phyloP scores from a whole-genome alignment of 2,888 invertebrate genomes.

The Strigamia transsilvanica region DNA sequence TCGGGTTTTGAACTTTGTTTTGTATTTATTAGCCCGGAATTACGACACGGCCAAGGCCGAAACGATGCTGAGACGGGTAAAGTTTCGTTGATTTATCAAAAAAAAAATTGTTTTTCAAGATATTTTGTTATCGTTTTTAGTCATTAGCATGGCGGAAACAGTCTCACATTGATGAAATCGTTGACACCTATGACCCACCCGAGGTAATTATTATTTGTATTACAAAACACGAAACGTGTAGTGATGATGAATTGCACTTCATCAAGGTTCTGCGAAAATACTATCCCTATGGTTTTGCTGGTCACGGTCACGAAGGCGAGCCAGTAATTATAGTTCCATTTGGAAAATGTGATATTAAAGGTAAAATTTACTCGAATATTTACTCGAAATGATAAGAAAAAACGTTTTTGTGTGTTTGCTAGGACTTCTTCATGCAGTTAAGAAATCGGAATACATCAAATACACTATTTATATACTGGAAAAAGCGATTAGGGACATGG shows the following conservation, averaged over 20 bases:
- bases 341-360: slow-evolving; percentile 62
- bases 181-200: slow-evolving; percentile 61
- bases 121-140: slow-evolving; percentile 58
- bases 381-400: neutral
- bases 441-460: slow-evolving; percentile 77
- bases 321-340: slow-evolving; percentile 82
- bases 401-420: neutral
- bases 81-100: too few species aligned
- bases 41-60: slow-evolving; percentile 89
- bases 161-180: slow-evolving; percentile 61
- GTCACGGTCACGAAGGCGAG: slow-evolving; percentile 84
- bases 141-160: slow-evolving; percentile 61
- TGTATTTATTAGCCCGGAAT: slow-evolving; percentile 76
- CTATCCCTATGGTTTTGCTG: slow-evolving; percentile 80
- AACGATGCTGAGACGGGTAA: slow-evolving; percentile 88
- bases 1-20: slow-evolving; percentile 27
- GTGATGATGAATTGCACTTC: neutral
- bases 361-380: neutral
- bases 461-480: slow-evolving; percentile 69
- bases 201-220: slow-evolving; percentile 59
- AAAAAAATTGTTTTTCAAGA: too few species aligned
- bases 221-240: neutral
- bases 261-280: slow-evolving; percentile 73
- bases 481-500: slow-evolving; percentile 61
- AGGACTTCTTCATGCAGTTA: slow-evolving; percentile 78